Evolutionary conservation across 1,140 invertebrate genomes (phyloP).

Genomic region (Helicoverpa armigera): DNA sequence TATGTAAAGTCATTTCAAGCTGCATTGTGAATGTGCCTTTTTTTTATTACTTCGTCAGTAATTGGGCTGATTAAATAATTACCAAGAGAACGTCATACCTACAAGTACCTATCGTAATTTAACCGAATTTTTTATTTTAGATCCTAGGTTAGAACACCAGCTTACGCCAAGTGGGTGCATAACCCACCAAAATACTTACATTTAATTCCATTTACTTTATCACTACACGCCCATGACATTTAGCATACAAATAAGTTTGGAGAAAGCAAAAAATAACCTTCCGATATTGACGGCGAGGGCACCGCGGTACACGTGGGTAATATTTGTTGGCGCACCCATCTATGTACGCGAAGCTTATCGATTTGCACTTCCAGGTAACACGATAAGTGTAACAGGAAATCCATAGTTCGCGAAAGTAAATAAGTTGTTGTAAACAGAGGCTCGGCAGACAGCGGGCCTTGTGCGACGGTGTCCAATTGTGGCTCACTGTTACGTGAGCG

Average conservation of each 20-base stretch:
- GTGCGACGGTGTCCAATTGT: constrained; percentile 1
- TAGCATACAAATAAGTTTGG: constrained; percentile 25
- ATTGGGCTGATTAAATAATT: neutral
- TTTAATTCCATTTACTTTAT: neutral
- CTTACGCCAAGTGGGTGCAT: too few relatives aligned
- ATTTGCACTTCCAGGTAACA: constrained; percentile 27
- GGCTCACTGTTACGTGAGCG: constrained; percentile 1
- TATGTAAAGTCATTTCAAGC: neutral
- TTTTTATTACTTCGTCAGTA: too few relatives aligned
- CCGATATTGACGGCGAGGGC: constrained; percentile 8
- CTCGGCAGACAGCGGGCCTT: constrained; percentile 39
- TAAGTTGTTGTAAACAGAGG: constrained; percentile 32
- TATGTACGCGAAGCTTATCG: constrained; percentile 19
- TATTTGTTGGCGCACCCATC: constrained; percentile 30
- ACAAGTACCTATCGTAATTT: too few relatives aligned
- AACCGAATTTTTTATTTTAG: neutral
- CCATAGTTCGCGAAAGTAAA: constrained; percentile 12
- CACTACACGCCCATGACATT: constrained; percentile 23
- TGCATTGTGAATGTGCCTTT: too few relatives aligned
- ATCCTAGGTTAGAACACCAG: neutral
- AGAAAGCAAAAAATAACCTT: constrained; percentile 42
- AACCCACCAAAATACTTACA: neutral
- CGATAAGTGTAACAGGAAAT: constrained; percentile 38
- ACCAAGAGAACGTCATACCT: neutral
- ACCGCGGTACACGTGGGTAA: constrained; percentile 23